Percentiles rank a stretch among this genome's conserved stretches.
These are phyloP conservation scores for Jaculus jaculus DNA, from an alignment of 2,113 vertebrate species.

Conservation along the genomic window DNA sequence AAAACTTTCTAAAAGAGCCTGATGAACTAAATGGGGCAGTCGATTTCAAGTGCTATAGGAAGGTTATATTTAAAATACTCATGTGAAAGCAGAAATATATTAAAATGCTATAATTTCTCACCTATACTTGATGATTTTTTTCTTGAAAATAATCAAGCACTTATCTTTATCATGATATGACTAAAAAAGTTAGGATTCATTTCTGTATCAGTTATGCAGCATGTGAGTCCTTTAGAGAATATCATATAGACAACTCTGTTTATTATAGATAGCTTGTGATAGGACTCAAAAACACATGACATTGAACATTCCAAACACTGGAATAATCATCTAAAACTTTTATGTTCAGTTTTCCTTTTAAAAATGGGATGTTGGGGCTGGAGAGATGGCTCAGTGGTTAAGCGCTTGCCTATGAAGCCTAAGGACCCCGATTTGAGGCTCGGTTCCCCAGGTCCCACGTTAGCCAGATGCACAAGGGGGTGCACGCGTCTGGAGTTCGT, in stretches of 20 bases:
- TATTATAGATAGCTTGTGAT: neutral
- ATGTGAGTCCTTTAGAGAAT: neutral
- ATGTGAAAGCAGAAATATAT: neutral
- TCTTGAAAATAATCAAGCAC: neutral
- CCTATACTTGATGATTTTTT: neutral
- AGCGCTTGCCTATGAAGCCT: too few relatives aligned
- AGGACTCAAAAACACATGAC: neutral
- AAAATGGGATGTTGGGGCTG: too few relatives aligned
- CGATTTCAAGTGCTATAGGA: neutral
- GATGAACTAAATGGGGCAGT: neutral
- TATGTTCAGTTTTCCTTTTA: neutral
- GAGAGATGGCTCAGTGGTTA: too few relatives aligned
- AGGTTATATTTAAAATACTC: neutral
- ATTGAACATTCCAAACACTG: neutral
- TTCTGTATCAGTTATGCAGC: neutral
- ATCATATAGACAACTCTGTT: neutral
- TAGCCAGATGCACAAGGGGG: too few relatives aligned
- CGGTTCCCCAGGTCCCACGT: too few relatives aligned
- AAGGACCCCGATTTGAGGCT: too few relatives aligned
- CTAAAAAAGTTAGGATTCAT: neutral
- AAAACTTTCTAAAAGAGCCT: neutral
- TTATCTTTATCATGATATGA: neutral
- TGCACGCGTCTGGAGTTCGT: too few relatives aligned
- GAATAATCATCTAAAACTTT: neutral
- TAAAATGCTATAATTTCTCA: neutral